Percentiles rank a stretch among this genome's conserved stretches.
Conservation (phyloP, 1,140 invertebrate species). For the Meloidogyne floridensis region DNA sequence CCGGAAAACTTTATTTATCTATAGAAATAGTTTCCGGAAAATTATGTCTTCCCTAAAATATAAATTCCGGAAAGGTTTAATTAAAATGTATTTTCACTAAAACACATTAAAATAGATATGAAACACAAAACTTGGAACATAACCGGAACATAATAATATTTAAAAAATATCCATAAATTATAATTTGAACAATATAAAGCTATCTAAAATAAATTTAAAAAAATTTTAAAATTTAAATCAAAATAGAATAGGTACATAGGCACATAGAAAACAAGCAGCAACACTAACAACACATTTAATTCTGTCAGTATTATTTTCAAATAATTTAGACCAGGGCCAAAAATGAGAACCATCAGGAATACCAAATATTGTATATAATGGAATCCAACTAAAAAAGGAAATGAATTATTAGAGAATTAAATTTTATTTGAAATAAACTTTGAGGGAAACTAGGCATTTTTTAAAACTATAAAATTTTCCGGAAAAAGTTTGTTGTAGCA, state of each 20-base stretch:
- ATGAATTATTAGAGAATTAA: too few relatives aligned
- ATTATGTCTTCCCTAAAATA: too few relatives aligned
- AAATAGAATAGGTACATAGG: background rate
- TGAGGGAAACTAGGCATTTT: too few relatives aligned
- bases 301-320: conserved; percentile 56
- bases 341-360: conserved; percentile 62
- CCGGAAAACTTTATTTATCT: too few relatives aligned
- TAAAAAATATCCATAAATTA: conserved; percentile 57
- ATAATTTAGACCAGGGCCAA: conserved; percentile 57
- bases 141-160: conserved; percentile 67
- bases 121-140: conserved; percentile 62
- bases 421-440: too few relatives aligned
- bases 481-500: too few relatives aligned
- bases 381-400: conserved; percentile 50
- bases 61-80: too few relatives aligned
- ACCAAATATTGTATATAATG: conserved; percentile 59
- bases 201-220: conserved; percentile 50
- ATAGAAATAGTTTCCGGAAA: too few relatives aligned
- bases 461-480: too few relatives aligned
- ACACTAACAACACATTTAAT: conserved; percentile 58
- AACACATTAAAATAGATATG: background rate
- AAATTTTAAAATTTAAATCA: conserved; percentile 27
- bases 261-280: conserved; percentile 43
- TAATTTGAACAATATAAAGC: conserved; percentile 55
- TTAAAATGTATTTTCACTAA: background rate